Evolutionary conservation across 1,140 invertebrate species (phyloP).

Genomic region (Campoletis sonorensis): DNA sequence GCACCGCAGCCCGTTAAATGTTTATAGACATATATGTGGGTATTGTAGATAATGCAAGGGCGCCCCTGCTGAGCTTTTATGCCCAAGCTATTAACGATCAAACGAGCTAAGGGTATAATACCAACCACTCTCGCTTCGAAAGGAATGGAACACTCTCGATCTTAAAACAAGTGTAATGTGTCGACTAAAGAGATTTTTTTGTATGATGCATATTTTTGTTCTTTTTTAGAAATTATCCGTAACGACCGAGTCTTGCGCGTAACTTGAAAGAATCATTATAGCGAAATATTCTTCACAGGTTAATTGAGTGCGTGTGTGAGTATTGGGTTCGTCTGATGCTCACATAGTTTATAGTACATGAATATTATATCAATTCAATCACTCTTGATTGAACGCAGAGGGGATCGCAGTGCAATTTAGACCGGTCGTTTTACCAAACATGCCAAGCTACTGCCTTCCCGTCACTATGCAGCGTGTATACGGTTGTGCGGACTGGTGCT

Average conservation of each 20-base stretch:
- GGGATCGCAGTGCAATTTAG: not conserved
- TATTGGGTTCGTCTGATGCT: not conserved
- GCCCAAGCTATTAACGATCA: not conserved
- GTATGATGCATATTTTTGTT: not conserved
- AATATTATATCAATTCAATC: constrained; percentile 18
- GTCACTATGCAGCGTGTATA: not conserved
- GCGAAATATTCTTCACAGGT: constrained; percentile 5
- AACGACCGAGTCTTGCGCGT: not conserved
- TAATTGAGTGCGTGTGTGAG: not conserved
- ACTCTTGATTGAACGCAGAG: not conserved
- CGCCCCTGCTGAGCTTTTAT: not conserved
- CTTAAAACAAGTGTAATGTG: constrained; percentile 15
- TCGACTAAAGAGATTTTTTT: not conserved
- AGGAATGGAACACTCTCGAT: constrained; percentile 15
- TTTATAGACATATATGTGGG: not conserved
- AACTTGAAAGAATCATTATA: not conserved
- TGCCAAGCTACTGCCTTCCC: not conserved
- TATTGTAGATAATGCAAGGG: constrained; percentile 3
- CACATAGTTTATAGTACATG: not conserved
- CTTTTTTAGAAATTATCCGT: not conserved
- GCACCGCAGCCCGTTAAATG: not conserved
- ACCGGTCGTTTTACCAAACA: constrained; percentile 28
- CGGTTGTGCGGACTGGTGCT: too few relatives aligned
- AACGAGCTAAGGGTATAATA: not conserved
- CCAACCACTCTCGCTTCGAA: not conserved